A percentile compares a stretch with the other conserved stretches of the same genome.
Conservation (phyloP, 2,797 vertebrate genomes). For the Syngnathus acus region DNA sequence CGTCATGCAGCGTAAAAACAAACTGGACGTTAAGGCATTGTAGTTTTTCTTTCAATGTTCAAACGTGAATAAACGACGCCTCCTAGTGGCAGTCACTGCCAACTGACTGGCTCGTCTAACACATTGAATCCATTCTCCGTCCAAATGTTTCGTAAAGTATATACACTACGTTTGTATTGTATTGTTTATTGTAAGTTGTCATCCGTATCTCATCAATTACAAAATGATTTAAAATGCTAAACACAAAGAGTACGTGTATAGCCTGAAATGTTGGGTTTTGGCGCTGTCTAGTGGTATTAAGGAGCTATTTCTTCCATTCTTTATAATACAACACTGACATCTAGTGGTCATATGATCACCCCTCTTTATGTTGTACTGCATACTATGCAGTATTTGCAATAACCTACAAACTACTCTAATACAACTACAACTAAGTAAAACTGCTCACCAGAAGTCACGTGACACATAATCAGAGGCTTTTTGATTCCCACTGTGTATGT, state of each 20-base stretch:
- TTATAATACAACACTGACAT: background rate
- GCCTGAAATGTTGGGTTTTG: background rate
- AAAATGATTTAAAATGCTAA: background rate
- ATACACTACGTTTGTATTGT: background rate
- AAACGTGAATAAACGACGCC: slow-evolving; percentile 5
- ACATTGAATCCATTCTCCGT: background rate
- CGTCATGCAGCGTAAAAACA: background rate
- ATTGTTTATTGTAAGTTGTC: too few relatives aligned
- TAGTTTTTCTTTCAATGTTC: background rate
- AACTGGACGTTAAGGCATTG: background rate
- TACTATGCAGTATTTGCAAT: background rate
- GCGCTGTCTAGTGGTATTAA: slow-evolving; percentile 38
- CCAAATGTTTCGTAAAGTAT: background rate
- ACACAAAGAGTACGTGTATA: background rate
- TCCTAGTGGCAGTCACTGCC: slow-evolving; percentile 12
- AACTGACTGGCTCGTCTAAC: background rate
- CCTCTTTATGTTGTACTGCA: background rate
- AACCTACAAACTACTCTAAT: too few relatives aligned
- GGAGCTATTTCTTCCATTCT: background rate
- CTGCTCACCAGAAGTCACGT: too few relatives aligned
- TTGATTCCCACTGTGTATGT: too few relatives aligned
- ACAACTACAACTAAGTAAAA: too few relatives aligned
- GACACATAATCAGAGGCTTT: too few relatives aligned
- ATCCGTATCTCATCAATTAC: background rate
- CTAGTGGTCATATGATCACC: too few relatives aligned